A percentile compares a stretch with the other conserved stretches of the same genome.
Conservation (phyloP, 2,888 invertebrate genomes). For the Mylabris sibirica region DNA sequence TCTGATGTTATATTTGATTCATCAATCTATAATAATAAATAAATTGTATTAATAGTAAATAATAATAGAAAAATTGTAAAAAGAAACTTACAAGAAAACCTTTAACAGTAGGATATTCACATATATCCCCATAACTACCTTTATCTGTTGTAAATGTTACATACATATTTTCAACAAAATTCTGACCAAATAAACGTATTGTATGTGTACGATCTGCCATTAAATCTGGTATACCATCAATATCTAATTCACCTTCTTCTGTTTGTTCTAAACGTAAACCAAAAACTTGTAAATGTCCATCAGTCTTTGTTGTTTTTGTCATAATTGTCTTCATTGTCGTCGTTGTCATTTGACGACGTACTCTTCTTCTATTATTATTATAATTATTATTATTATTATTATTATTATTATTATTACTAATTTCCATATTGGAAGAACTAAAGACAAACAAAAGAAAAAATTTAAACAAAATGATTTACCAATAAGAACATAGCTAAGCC, state of each 20-base stretch:
- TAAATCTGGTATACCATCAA: conserved; percentile 73
- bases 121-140: conserved; percentile 66
- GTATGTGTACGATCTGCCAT: conserved; percentile 68
- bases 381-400: no score
- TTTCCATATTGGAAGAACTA: neutral
- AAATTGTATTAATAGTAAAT: no score
- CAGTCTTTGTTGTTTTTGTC: neutral
- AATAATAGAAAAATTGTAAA: neutral
- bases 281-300: conserved; percentile 56
- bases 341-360: neutral
- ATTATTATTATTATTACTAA: no score
- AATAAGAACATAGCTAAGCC: neutral
- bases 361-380: no score
- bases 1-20: conserved; percentile 49
- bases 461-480: neutral
- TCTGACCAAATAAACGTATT: conserved; percentile 78
- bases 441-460: neutral
- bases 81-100: conserved; percentile 62
- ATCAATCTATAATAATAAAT: conserved; percentile 59
- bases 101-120: conserved; percentile 67
- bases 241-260: conserved; percentile 65
- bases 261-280: conserved; percentile 69
- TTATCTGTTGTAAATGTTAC: conserved; percentile 75
- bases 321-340: no score
- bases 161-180: conserved; percentile 70